Evolutionary conservation across 64 coral and sea anemone genomes (phyloP).

Genomic region (Catalaphyllia jardinei): DNA sequence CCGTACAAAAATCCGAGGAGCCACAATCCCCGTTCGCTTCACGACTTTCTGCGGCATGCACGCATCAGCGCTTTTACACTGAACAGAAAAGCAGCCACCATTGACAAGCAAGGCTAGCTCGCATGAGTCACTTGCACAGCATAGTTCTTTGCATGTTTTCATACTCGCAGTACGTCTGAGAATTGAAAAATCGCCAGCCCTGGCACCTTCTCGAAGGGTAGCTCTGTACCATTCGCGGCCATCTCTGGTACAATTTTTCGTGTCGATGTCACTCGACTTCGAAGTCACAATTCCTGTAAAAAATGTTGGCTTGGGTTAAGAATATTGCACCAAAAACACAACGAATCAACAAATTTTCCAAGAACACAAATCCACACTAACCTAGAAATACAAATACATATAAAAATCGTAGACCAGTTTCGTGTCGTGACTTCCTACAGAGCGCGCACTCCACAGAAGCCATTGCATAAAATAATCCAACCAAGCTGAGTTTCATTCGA

Average conservation of each 20-base stretch:
- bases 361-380: background rate
- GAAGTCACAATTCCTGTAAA: conserved; percentile 15
- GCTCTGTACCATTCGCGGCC: conserved; percentile 41
- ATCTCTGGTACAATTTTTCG: conserved; percentile 1
- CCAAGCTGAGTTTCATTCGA: conserved; percentile 5
- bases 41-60: conserved; percentile 45
- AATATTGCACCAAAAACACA: background rate
- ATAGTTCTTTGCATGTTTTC: conserved; percentile 72
- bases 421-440: background rate
- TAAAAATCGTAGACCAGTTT: background rate
- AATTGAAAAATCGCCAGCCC: conserved; percentile 72
- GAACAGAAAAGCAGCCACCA: conserved; percentile 66
- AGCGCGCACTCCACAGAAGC: conserved; percentile 1
- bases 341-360: background rate
- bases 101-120: conserved; percentile 89
- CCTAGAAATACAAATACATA: conserved; percentile 33
- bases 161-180: conserved; percentile 64
- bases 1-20: conserved; percentile 27
- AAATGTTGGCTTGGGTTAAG: background rate
- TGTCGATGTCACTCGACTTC: conserved; percentile 10
- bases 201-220: conserved; percentile 71
- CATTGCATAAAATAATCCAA: conserved; percentile 36
- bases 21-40: conserved; percentile 1
- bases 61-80: conserved; percentile 67
- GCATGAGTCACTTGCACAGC: conserved; percentile 73